phyloP scores from a whole-genome alignment of 2,113 vertebrate genomes.

The Pteronura brasiliensis region DNA sequence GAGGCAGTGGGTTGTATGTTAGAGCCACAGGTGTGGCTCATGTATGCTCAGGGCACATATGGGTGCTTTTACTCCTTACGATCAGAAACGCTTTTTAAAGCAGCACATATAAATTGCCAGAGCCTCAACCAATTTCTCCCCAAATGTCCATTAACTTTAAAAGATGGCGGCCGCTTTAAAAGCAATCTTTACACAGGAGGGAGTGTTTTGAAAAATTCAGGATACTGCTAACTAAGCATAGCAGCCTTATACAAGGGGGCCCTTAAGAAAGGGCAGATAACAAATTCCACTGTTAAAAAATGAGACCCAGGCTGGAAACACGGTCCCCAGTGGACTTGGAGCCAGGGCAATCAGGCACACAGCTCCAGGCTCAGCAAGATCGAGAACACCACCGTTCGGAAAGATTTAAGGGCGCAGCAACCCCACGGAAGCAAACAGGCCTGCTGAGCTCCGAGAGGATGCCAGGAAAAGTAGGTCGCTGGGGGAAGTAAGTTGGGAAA shows the following conservation, averaged over 20 bases:
- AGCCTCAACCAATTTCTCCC: slow-evolving; percentile 31
- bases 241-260: background rate
- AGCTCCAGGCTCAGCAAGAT: background rate
- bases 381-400: background rate
- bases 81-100: slow-evolving; percentile 29
- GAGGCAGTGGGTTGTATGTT: accelerated
- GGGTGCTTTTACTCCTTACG: slow-evolving; percentile 7
- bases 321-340: background rate
- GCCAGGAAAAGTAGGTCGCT: slow-evolving; percentile 51
- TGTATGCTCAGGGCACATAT: background rate
- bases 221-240: slow-evolving; percentile 1
- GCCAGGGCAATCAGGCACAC: background rate
- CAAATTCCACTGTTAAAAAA: slow-evolving; percentile 13
- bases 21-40: background rate
- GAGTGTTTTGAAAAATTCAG: background rate
- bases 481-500: background rate
- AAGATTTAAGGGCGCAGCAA: background rate
- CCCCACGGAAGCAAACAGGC: background rate
- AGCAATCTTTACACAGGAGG: slow-evolving; percentile 10
- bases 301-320: slow-evolving; percentile 1
- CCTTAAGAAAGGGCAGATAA: slow-evolving; percentile 2
- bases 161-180: slow-evolving; percentile 32
- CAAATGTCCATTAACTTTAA: slow-evolving; percentile 47
- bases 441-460: background rate
- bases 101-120: background rate